Evolutionary conservation across 2,113 vertebrate species (phyloP), one percentile per base, ranked within the genome.

Genomic region (Eubucco bourcierii): DNA sequence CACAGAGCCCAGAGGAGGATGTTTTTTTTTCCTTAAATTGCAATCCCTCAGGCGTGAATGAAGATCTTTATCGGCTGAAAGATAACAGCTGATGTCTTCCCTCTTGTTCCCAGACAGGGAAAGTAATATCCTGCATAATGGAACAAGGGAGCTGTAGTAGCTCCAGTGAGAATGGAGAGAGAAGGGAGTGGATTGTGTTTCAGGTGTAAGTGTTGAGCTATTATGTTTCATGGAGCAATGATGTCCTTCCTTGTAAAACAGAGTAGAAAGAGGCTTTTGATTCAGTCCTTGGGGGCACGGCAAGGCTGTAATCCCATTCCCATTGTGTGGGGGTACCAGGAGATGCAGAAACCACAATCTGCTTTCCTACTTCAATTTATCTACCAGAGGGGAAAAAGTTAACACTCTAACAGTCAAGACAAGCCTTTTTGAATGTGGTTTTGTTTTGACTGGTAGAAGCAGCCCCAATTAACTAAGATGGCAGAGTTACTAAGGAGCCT

Each of bases 231-330:
- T 17, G 25, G 83, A 87, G 71, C 84, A 95, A 95, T 50, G 85
- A 88, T 93, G 93, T 95, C 92, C 79, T 90, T 68, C n/a, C 59
- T 90, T 74, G 90, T 59, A 86, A 76, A 3, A 87, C 80, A 86
- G 88, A 96, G 87, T 47, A 97, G 84, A 97, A 97, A 95, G 88
- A 94, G 72, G 90, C 70, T 95, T 97, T 94, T 96, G 87, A 91
- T 95, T 90, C 79, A 2, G 2, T 81, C 93, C 84, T 91, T 2
- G 2, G 68, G 95, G 96, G 71, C 90, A 84, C 0, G 1, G 77
- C n/a, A 39, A 70, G 66, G 74, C 85, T 82, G 72, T 83, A 90
- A 96, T 90, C 72, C 2, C 94, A 94, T 93, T 96, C 91, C 85
- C 80, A 88, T 92, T 91, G 93, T 91, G 78, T 37, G 59, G 7